Conservation (phyloP, 2,797 vertebrate species). For the Poecilia picta region DNA sequence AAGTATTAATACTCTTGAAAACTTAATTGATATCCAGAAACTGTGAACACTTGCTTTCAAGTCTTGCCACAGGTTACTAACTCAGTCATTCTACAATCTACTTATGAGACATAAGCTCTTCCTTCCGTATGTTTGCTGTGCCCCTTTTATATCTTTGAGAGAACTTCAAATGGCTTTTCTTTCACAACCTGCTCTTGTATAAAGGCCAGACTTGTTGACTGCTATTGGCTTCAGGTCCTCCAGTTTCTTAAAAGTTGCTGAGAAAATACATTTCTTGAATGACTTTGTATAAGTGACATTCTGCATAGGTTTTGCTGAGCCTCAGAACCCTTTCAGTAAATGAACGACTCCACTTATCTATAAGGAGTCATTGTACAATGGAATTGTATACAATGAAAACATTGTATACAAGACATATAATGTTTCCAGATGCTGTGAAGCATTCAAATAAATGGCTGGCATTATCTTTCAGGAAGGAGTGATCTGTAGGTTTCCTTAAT, state of each 20-base stretch:
- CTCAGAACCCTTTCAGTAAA: neutral
- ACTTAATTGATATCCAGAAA: neutral
- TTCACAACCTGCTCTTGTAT: neutral
- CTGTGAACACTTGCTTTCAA: neutral
- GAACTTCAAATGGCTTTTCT: neutral
- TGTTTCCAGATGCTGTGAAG: conserved; percentile 28
- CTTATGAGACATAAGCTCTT: neutral
- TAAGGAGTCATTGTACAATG: too few species aligned
- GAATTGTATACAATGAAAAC: too few species aligned
- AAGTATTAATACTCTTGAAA: neutral
- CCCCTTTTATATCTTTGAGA: neutral
- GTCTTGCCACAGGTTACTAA: neutral
- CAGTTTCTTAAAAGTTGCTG: neutral
- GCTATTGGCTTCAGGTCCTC: neutral
- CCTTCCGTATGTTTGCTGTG: neutral
- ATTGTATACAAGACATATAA: conserved; percentile 22
- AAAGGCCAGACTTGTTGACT: neutral
- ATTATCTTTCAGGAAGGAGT: conserved; percentile 54
- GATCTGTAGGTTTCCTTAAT: conserved; percentile 49
- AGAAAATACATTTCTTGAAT: neutral
- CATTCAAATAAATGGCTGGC: conserved; percentile 45
- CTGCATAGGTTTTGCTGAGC: neutral
- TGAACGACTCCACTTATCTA: neutral
- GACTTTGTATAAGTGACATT: neutral
- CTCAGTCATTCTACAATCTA: neutral